Evolutionary conservation across 2,888 invertebrate genomes (phyloP).

Genomic region (Sialis lutaria): DNA sequence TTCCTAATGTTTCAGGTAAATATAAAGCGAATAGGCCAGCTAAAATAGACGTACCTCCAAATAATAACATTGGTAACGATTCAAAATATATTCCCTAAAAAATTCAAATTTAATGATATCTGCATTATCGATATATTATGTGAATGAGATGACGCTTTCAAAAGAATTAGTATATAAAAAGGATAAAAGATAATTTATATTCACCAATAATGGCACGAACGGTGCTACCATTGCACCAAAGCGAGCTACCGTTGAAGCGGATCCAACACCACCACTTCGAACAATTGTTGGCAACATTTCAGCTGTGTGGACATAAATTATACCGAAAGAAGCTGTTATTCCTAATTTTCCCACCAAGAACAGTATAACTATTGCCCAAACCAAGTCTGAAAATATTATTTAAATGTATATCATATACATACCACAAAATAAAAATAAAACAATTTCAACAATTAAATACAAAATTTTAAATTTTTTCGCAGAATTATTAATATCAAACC

Average conservation of each 20-base stretch:
- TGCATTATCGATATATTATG: background rate
- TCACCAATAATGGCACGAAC: constrained; percentile 39
- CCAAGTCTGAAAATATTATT: constrained; percentile 21
- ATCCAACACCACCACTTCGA: constrained; percentile 39
- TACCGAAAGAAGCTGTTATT: constrained; percentile 42
- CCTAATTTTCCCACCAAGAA: constrained; percentile 45
- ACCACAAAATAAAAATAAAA: constrained; percentile 1
- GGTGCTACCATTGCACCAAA: constrained; percentile 43
- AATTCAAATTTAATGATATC: background rate
- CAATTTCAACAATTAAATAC: background rate
- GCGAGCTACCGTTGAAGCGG: constrained; percentile 37
- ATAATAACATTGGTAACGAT: constrained; percentile 32
- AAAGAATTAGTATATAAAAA: too few species aligned
- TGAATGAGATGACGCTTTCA: too few species aligned
- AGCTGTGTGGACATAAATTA: constrained; percentile 42
- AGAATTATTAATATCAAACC: constrained; percentile 17
- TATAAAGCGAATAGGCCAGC: constrained; percentile 34
- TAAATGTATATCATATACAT: constrained; percentile 3
- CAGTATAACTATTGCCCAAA: constrained; percentile 34
- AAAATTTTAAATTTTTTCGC: too few species aligned
- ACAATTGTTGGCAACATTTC: constrained; percentile 34
- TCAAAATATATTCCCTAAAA: constrained; percentile 30
- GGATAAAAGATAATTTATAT: constrained; percentile 5
- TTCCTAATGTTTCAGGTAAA: constrained; percentile 43
- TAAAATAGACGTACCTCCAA: constrained; percentile 30